Base-by-base conservation (phyloP, 1,140 invertebrate species). In the Helicoverpa zea region DNA sequence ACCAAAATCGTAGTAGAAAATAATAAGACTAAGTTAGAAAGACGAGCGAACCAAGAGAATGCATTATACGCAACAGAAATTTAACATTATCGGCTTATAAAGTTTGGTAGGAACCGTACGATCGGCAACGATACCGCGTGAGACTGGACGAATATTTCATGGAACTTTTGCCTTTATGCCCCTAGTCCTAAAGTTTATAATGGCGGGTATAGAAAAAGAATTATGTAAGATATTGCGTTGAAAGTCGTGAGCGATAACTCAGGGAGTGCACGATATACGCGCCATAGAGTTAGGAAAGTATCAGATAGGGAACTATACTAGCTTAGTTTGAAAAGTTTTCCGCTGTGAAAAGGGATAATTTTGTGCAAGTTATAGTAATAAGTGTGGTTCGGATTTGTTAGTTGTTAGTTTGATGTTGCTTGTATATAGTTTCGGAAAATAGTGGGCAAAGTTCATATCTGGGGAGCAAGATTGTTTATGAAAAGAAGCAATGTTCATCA, bases 51-150 rank as follows among this genome's bases (percentile, higher is more conserved):
- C 47, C 2, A 66, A 47, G 29, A 11, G 70, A 81, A 66, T 76
- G 52, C 74, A 81, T 77, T 70, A 81, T 64, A 70, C 63, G 79
- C 72, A 80, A 80, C 68, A 77, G 80, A 70, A 81, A 81, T 76
- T 77, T 74, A 81, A 58, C 63, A 81, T 81, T 76, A 81, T 77
- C 72, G 47, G 43, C 64, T 81, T 81, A 78, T 54, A 70, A 76
- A 81, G 13, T 81, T 81, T 49, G 59, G 51, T 78, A 16, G 35
- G 43, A 35, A 68, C 51, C n/a, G 49, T 78, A 78, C 51, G 51
- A 68, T 78, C 76, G 51, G 76, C 35, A 64, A 61, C 47, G 59
- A 77, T 54, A 77, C 14, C 49, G 75, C 18, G 11, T 61, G 12
- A 35, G 30, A 77, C 49, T 18, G 23, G 30, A 3, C n/a, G 54